These are phyloP conservation scores for Triplophysa tibetana DNA, from an alignment of 2,113 vertebrate genomes.

Conservation along the genomic window DNA sequence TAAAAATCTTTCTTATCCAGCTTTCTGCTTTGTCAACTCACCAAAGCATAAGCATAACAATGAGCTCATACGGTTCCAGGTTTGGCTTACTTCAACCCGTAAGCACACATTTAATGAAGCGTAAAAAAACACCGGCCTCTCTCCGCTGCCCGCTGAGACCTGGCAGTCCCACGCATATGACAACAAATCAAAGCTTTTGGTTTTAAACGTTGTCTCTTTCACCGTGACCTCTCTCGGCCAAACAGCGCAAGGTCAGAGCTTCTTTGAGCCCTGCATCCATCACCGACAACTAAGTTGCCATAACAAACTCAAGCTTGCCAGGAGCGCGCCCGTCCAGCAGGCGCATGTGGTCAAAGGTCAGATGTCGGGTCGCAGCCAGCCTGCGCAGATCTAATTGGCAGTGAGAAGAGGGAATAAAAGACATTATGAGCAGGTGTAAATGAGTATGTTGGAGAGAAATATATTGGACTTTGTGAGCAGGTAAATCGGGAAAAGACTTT, in stretches of 20 bases:
- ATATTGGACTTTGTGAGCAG: not conserved
- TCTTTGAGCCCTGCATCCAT: slow-evolving; percentile 65
- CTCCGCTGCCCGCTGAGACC: not conserved
- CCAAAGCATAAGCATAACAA: not conserved
- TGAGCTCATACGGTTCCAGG: not conserved
- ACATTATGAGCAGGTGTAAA: not conserved
- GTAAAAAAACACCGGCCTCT: not conserved
- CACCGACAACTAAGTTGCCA: slow-evolving; percentile 61
- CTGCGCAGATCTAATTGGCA: slow-evolving; percentile 69
- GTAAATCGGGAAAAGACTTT: not conserved
- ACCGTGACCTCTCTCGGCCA: slow-evolving; percentile 39
- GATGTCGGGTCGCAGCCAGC: slow-evolving; percentile 61
- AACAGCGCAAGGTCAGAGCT: slow-evolving; percentile 64
- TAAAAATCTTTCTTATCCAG: slow-evolving; percentile 23
- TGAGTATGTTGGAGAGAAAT: slow-evolving; percentile 49
- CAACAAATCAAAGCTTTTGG: slow-evolving; percentile 69
- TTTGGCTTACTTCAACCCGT: not conserved
- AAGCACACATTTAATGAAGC: not conserved
- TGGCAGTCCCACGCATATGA: slow-evolving; percentile 22
- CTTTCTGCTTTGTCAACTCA: slow-evolving; percentile 41
- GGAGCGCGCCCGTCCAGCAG: slow-evolving; percentile 51
- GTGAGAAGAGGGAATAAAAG: slow-evolving; percentile 55
- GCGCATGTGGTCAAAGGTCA: slow-evolving; percentile 60
- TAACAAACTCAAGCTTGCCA: slow-evolving; percentile 66
- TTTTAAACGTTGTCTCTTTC: slow-evolving; percentile 38